Evolutionary conservation across 2,797 vertebrate species (phyloP).

Genomic region (Gallinago stenura): DNA sequence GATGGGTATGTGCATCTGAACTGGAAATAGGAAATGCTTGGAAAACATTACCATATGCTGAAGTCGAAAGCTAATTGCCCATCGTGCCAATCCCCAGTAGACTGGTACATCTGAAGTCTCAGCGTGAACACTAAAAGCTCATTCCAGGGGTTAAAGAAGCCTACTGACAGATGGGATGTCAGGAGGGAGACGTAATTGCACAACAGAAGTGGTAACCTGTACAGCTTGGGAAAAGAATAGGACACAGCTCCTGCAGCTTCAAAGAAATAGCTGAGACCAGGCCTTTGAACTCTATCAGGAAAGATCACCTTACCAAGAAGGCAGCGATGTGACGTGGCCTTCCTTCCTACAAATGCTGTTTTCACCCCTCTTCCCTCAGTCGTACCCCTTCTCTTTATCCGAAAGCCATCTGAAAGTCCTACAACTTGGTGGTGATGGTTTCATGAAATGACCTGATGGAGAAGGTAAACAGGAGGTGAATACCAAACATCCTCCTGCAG

Average conservation of each 20-base stretch:
- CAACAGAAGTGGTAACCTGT: neutral
- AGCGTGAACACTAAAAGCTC: conserved; percentile 11
- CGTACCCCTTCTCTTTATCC: too few relatives aligned
- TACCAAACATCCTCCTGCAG: neutral
- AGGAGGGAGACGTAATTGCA: conserved; percentile 18
- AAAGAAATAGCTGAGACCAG: neutral
- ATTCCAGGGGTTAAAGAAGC: conserved; percentile 21
- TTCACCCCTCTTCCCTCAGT: too few relatives aligned
- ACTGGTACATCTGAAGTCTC: neutral
- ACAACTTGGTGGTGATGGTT: neutral
- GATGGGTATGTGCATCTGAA: neutral
- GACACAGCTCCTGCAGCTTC: neutral
- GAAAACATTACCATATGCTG: neutral
- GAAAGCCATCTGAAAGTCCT: neutral
- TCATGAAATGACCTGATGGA: neutral
- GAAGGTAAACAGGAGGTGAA: neutral
- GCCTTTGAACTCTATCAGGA: conserved; percentile 23
- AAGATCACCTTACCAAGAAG: neutral
- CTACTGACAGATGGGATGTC: neutral
- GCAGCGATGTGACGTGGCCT: neutral
- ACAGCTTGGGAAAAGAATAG: neutral
- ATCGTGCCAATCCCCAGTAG: neutral
- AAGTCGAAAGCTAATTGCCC: conserved; percentile 1
- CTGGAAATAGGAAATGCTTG: neutral
- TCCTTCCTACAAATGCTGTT: neutral